phyloP scores from a whole-genome alignment of 2,888 invertebrate species.

The Stenodera caucasica region DNA sequence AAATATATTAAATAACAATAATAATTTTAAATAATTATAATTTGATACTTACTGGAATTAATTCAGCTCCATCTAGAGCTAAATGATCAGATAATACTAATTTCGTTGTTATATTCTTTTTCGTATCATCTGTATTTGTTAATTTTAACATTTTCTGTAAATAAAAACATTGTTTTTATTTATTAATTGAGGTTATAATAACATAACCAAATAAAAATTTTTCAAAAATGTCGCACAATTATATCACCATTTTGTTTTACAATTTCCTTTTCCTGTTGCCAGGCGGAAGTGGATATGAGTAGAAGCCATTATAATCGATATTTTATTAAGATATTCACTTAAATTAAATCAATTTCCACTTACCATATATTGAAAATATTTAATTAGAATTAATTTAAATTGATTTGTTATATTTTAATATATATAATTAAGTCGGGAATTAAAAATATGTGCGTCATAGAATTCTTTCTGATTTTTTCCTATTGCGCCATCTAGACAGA shows the following conservation, averaged over 20 bases:
- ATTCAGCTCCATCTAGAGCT: constrained; percentile 43
- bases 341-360: constrained; percentile 6
- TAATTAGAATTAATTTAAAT: background rate
- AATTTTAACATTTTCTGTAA: constrained; percentile 45
- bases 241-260: constrained; percentile 58
- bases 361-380: constrained; percentile 5
- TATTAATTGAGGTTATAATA: constrained; percentile 17
- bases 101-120: constrained; percentile 33
- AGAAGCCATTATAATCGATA: constrained; percentile 45
- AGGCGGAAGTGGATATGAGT: constrained; percentile 52
- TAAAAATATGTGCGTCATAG: background rate
- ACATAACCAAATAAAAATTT: background rate
- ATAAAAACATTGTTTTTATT: constrained; percentile 12
- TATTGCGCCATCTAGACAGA: background rate
- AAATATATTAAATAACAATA: constrained; percentile 24
- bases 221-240: constrained; percentile 44
- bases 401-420: background rate
- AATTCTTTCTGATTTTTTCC: no score
- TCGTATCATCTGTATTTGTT: constrained; percentile 21
- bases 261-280: constrained; percentile 67
- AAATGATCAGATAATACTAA: constrained; percentile 34
- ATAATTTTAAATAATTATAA: constrained; percentile 13
- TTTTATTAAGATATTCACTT: constrained; percentile 10
- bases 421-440: background rate
- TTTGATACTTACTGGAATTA: constrained; percentile 54